These are phyloP conservation scores for Lydus trimaculatus DNA, from an alignment of 2,888 invertebrate species.

Conservation along the genomic window DNA sequence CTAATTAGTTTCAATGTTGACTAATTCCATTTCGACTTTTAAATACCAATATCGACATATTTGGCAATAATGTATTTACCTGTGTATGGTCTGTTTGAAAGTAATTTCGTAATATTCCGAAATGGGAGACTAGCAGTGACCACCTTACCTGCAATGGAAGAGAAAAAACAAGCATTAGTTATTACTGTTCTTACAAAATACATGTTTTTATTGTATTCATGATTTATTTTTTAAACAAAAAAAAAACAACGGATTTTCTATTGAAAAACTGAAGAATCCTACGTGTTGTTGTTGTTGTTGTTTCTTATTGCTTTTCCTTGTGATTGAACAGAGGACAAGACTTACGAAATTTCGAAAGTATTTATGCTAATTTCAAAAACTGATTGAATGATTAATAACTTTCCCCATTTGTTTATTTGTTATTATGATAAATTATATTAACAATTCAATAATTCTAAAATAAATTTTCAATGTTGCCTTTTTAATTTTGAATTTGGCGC, in stretches of 20 bases:
- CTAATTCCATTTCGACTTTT: constrained; percentile 15
- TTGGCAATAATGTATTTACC: constrained; percentile 29
- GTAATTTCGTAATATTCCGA: constrained; percentile 24
- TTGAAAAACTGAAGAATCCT: constrained; percentile 25
- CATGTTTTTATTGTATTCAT: constrained; percentile 34
- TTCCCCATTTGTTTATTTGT: constrained; percentile 25
- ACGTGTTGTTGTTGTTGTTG: constrained; percentile 29
- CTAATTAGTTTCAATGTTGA: neutral
- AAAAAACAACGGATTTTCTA: constrained; percentile 16
- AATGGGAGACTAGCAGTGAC: constrained; percentile 18
- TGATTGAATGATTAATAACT: constrained; percentile 45
- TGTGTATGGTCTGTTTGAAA: constrained; percentile 20
- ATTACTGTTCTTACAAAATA: neutral
- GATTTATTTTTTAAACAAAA: constrained; percentile 30
- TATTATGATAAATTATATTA: too few relatives aligned
- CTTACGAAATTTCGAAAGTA: constrained; percentile 49
- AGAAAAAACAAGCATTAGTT: constrained; percentile 28
- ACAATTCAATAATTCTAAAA: too few relatives aligned
- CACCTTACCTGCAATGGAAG: constrained; percentile 37
- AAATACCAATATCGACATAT: constrained; percentile 26
- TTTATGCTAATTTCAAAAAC: constrained; percentile 44
- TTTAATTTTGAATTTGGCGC: too few relatives aligned
- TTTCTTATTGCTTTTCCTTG: constrained; percentile 21
- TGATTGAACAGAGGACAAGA: constrained; percentile 16
- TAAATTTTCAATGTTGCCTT: too few relatives aligned